These are phyloP conservation scores for Labeo catla DNA, from an alignment of 2,113 vertebrate genomes.

Conservation along the genomic window DNA sequence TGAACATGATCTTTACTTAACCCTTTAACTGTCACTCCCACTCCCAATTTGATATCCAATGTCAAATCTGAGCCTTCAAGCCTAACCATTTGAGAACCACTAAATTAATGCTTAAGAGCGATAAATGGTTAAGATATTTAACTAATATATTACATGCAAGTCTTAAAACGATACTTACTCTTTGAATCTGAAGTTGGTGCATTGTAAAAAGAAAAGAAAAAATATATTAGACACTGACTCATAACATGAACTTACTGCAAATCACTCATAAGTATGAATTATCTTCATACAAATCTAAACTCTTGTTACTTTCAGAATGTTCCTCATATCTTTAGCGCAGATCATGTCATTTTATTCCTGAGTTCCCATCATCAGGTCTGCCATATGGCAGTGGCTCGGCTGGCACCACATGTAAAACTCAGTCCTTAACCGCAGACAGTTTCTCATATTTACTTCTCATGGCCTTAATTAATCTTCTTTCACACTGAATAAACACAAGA, in stretches of 20 bases:
- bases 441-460: slow-evolving; percentile 31
- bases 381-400: neutral
- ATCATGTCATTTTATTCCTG: neutral
- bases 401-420: neutral
- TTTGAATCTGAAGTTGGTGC: slow-evolving; percentile 88
- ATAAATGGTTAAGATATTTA: neutral
- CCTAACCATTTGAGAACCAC: neutral
- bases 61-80: neutral
- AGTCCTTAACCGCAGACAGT: neutral
- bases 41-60: neutral
- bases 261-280: neutral
- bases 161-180: slow-evolving; percentile 85
- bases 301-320: neutral
- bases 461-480: slow-evolving; percentile 65
- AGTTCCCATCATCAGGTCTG: slow-evolving; percentile 9
- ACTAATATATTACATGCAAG: neutral
- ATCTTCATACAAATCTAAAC: neutral
- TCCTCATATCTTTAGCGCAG: neutral
- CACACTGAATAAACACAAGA: slow-evolving; percentile 61
- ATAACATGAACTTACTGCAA: neutral
- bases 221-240: slow-evolving; percentile 30
- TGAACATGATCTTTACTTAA: too few species aligned
- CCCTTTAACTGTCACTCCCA: too few species aligned
- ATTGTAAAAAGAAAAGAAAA: slow-evolving; percentile 59
- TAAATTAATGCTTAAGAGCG: neutral